A percentile compares a stretch with the other conserved stretches of the same genome.
phyloP scores from a whole-genome alignment of 2,113 vertebrate genomes.

The Pleuronectes platessa region DNA sequence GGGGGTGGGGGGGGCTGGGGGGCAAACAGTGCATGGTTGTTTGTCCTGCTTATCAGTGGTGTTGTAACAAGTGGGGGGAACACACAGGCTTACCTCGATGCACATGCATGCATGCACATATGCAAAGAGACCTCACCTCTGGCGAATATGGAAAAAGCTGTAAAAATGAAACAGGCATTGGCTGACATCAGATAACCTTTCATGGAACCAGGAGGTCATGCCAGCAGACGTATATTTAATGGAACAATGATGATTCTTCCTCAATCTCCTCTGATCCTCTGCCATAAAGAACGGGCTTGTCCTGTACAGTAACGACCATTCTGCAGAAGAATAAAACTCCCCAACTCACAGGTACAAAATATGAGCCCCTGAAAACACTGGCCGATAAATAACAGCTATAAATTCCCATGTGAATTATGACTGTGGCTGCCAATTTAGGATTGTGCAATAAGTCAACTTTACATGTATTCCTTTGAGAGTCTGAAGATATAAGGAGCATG shows the following conservation, averaged over 20 bases:
- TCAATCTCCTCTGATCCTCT: slow-evolving; percentile 51
- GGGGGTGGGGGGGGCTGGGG: slow-evolving; percentile 28
- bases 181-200: slow-evolving; percentile 9
- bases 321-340: slow-evolving; percentile 27
- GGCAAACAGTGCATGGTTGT: slow-evolving; percentile 73
- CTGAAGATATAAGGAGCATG: slow-evolving; percentile 35
- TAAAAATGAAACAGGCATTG: slow-evolving; percentile 7
- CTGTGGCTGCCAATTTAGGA: slow-evolving; percentile 53
- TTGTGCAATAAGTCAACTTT: slow-evolving; percentile 56
- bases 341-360: slow-evolving; percentile 19
- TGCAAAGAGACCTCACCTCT: slow-evolving; percentile 43
- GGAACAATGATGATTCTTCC: slow-evolving; percentile 2
- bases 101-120: slow-evolving; percentile 23
- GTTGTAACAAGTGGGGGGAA: slow-evolving; percentile 78
- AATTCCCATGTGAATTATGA: slow-evolving; percentile 65
- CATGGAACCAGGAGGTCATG: background rate
- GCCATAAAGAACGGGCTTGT: slow-evolving; percentile 63
- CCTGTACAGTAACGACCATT: slow-evolving; percentile 43
- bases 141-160: slow-evolving; percentile 18
- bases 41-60: slow-evolving; percentile 78
- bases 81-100: slow-evolving; percentile 64
- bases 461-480: slow-evolving; percentile 46
- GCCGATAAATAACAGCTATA: slow-evolving; percentile 68
- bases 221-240: slow-evolving; percentile 3
- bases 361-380: slow-evolving; percentile 29